Percentiles rank a stretch among this genome's conserved stretches.
Evolutionary conservation across 1,140 invertebrate species (phyloP).

Genomic region (Lithobius niger): DNA sequence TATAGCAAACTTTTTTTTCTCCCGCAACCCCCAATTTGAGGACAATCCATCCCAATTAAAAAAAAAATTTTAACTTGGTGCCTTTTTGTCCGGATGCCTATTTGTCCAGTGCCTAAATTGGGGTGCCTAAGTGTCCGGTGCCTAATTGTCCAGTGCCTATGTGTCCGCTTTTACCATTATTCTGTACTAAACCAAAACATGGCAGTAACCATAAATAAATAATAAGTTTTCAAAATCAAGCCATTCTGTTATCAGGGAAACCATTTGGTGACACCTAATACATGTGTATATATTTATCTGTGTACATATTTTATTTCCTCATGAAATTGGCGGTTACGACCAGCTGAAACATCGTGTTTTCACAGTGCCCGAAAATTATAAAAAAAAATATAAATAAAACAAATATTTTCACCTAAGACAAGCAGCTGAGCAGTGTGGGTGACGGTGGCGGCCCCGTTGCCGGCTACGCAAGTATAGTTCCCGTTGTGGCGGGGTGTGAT

Average conservation of each 20-base stretch:
- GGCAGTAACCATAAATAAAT: too few relatives aligned
- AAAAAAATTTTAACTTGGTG: too few relatives aligned
- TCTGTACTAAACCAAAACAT: too few relatives aligned
- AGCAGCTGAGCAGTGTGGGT: slow-evolving; percentile 27
- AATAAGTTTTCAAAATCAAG: not conserved
- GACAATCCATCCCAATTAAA: too few relatives aligned
- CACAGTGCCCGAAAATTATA: not conserved
- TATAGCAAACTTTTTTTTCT: too few relatives aligned
- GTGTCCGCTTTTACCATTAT: too few relatives aligned
- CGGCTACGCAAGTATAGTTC: slow-evolving; percentile 77
- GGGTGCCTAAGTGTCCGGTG: too few relatives aligned
- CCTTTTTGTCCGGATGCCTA: too few relatives aligned
- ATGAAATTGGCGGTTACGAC: not conserved
- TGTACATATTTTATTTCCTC: not conserved
- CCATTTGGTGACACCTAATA: not conserved
- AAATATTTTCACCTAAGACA: not conserved
- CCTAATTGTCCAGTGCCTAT: too few relatives aligned
- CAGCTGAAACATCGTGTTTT: not conserved
- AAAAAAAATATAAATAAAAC: not conserved
- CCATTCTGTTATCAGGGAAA: not conserved
- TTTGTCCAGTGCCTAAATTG: too few relatives aligned
- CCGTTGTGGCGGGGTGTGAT: slow-evolving; percentile 32
- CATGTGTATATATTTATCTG: not conserved
- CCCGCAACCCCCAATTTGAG: too few relatives aligned
- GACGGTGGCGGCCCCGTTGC: slow-evolving; percentile 26